A percentile compares a stretch with the other conserved stretches of the same genome.
phyloP scores from a whole-genome alignment of 2,113 vertebrate species.

The Antechinus stuartii region DNA sequence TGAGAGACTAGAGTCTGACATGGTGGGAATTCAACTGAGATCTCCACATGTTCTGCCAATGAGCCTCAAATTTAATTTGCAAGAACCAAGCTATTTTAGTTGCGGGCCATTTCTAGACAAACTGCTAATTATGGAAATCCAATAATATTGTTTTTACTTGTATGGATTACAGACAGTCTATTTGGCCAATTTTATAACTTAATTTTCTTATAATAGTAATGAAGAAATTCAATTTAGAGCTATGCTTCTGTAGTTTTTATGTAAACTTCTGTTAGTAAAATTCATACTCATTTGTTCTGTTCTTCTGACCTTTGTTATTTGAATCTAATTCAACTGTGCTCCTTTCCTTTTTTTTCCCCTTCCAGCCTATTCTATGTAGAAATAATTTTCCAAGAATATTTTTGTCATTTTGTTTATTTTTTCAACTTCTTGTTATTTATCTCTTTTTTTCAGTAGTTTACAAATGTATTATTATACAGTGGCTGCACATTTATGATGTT shows the following conservation, averaged over 20 bases:
- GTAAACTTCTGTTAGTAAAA: constrained; percentile 56
- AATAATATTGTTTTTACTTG: constrained; percentile 55
- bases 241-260: constrained; percentile 58
- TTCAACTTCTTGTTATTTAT: constrained; percentile 70
- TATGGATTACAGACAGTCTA: constrained; percentile 60
- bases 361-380: constrained; percentile 39
- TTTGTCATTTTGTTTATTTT: constrained; percentile 59
- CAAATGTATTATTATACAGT: constrained; percentile 69
- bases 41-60: neutral
- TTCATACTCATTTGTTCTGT: neutral
- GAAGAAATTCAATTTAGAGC: constrained; percentile 36
- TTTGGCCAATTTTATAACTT: constrained; percentile 53
- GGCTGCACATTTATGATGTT: constrained; percentile 77
- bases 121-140: constrained; percentile 55
- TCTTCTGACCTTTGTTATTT: constrained; percentile 41
- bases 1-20: neutral
- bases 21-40: neutral
- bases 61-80: constrained; percentile 19
- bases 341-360: constrained; percentile 50
- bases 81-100: constrained; percentile 54
- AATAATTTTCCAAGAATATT: constrained; percentile 65
- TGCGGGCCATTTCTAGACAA: constrained; percentile 50
- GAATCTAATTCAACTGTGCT: constrained; percentile 58
- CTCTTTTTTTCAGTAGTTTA: constrained; percentile 67
- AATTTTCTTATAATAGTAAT: constrained; percentile 66